Conservation (phyloP, 2,797 vertebrate genomes). For the Orestias chungarensis region DNA sequence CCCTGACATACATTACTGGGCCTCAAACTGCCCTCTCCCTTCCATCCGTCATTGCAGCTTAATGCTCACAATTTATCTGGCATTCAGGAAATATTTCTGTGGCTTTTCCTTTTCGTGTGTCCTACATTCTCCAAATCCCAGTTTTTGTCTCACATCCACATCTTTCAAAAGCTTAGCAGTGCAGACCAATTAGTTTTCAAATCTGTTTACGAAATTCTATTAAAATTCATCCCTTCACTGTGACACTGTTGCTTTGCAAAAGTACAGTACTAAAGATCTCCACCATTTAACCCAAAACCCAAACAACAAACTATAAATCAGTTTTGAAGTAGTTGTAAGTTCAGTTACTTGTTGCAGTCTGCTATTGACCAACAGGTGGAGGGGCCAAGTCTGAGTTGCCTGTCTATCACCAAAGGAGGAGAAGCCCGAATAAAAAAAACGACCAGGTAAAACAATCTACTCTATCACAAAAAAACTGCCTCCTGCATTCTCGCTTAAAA, state of each 20-base stretch:
- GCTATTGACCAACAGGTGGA: conserved; percentile 24
- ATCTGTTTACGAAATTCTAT: neutral
- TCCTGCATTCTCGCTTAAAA: neutral
- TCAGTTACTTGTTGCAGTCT: conserved; percentile 32
- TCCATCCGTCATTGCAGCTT: conserved; percentile 19
- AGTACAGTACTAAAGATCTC: too few relatives aligned
- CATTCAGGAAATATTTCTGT: conserved; percentile 36
- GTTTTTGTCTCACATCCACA: conserved; percentile 7
- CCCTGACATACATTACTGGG: conserved; percentile 32
- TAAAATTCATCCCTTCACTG: neutral
- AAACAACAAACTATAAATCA: conserved; percentile 7
- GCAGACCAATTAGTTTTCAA: conserved; percentile 16
- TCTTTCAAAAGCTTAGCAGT: conserved; percentile 9
- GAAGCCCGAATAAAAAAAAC: conserved; percentile 3
- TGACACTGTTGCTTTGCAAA: neutral
- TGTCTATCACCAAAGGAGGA: conserved; percentile 14
- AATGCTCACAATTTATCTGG: conserved; percentile 20
- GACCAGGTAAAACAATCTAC: neutral
- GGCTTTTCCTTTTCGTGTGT: conserved; percentile 26
- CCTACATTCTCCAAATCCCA: conserved; percentile 11
- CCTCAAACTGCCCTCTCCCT: conserved; percentile 19
- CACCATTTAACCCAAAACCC: conserved; percentile 1
- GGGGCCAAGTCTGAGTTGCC: conserved; percentile 23
- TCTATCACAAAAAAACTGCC: neutral
- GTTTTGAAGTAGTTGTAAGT: conserved; percentile 26